These are phyloP conservation scores for Falco berigora DNA, from an alignment of 2,797 vertebrate species.

Conservation along the genomic window DNA sequence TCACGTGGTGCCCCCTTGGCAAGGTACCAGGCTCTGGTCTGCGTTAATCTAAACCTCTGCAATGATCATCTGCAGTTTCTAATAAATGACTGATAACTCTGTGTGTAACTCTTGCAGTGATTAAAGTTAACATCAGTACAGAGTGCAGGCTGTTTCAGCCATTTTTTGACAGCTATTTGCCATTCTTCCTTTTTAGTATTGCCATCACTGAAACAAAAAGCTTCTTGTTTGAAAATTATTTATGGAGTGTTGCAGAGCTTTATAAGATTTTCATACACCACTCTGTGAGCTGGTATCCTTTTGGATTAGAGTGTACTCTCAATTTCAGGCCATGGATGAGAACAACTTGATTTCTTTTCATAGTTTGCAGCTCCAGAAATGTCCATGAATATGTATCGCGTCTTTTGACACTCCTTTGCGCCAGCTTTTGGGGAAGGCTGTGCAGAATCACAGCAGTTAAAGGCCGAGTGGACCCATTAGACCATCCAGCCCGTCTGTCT, in stretches of 20 bases:
- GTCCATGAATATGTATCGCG: slow-evolving; percentile 32
- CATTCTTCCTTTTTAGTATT: slow-evolving; percentile 47
- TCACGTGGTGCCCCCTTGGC: background rate
- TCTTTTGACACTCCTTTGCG: background rate
- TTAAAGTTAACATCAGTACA: slow-evolving; percentile 18
- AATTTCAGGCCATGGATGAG: slow-evolving; percentile 51
- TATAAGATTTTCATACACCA: slow-evolving; percentile 54
- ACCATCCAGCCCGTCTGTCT: background rate
- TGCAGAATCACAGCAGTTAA: background rate
- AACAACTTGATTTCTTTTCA: slow-evolving; percentile 62
- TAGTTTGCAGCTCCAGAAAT: slow-evolving; percentile 38
- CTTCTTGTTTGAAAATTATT: slow-evolving; percentile 71
- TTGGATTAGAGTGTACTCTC: slow-evolving; percentile 50
- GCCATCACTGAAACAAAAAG: slow-evolving; percentile 58
- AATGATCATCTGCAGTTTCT: slow-evolving; percentile 2
- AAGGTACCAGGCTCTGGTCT: background rate
- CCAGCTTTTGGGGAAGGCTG: background rate
- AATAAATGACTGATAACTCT: slow-evolving; percentile 33
- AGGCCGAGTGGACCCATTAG: background rate
- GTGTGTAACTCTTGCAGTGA: background rate
- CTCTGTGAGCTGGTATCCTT: slow-evolving; percentile 54
- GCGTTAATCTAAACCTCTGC: slow-evolving; percentile 12
- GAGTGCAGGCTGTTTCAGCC: background rate
- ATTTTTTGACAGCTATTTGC: slow-evolving; percentile 41
- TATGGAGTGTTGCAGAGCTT: slow-evolving; percentile 53